Conservation (phyloP, 2,797 vertebrate species). For the Malurus leucopterus region DNA sequence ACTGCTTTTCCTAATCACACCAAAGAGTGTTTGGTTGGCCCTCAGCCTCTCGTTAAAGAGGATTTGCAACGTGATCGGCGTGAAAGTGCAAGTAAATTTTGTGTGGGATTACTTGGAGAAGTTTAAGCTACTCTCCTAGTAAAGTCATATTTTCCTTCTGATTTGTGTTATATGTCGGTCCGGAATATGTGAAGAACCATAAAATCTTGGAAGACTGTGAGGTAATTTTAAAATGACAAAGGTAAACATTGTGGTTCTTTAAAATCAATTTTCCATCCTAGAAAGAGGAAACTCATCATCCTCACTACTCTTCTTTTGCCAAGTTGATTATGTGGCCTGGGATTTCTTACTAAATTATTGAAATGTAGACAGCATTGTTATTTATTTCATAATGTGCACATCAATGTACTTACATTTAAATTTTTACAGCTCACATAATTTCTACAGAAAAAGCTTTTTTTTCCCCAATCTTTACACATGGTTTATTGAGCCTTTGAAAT, state of each 20-base stretch:
- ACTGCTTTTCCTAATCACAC: not conserved
- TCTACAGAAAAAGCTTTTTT: not conserved
- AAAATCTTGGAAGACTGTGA: not conserved
- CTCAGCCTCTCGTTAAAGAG: not conserved
- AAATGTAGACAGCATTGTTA: not conserved
- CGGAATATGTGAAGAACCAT: not conserved
- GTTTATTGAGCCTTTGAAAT: not conserved
- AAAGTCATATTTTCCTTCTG: not conserved
- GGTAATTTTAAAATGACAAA: not conserved
- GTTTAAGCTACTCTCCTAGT: not conserved
- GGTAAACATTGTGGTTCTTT: not conserved
- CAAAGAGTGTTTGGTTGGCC: not conserved
- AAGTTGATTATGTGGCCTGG: not conserved
- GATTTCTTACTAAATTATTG: not conserved
- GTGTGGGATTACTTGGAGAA: not conserved
- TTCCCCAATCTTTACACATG: not conserved
- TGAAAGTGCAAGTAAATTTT: conserved; percentile 4
- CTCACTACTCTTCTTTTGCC: not conserved
- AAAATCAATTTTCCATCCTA: not conserved
- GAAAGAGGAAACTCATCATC: not conserved
- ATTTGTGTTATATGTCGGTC: not conserved
- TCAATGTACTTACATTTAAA: not conserved
- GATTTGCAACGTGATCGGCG: not conserved
- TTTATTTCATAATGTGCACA: not conserved
- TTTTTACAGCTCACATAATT: not conserved